Evolutionary conservation across 2,888 invertebrate genomes (phyloP), one percentile per base, ranked within the genome.

Genomic region (Julus scanicus): DNA sequence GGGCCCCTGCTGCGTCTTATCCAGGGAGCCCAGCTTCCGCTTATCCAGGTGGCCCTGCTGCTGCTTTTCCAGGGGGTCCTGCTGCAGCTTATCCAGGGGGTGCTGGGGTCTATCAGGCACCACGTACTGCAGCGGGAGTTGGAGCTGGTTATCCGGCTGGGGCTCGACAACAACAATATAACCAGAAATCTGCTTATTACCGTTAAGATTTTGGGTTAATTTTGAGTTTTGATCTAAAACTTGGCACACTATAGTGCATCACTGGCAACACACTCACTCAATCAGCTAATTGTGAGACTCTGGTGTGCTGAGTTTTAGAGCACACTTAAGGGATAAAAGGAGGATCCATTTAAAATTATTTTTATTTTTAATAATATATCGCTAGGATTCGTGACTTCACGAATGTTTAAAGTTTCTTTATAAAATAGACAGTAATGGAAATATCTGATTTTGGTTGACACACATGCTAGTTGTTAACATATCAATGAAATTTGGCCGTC

Each of bases 131-230:
- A 11, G 80, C 29, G 0, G 53, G 57, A 17, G 53, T 53, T 53
- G 80, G 80, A 15, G 13, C 80, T 1, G 80, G 80, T 37, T 80
- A 80, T 13, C 80, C 80, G 1, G 3, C 80, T 80, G 80, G 80
- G 29, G 80, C 80, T 13, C 11, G 29, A 80, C 80, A 80, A 29
- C 71, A 71, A 29, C n/a, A 71, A 2, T 80, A 80, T 37, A 80
- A 80, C 37, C 80, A 80, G 80, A 80, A 80, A 29, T 80, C 80
- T 80, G 80, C 80, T 80, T 80, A 80, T 37, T 80, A 80, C 37
- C 80, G 80, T 37, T 80, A 80, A 37, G 13, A 80, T n/a, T 13
- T 13, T 29, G 11, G 13, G 15, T 37, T 11, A 13, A 29, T 13
- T 1, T 37, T 80, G 80, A 11, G 37, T 4, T 37, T 2, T 37